A percentile compares a stretch with the other conserved stretches of the same genome.
Conservation (phyloP, 1,140 invertebrate species). For the Drosophila subobscura region DNA sequence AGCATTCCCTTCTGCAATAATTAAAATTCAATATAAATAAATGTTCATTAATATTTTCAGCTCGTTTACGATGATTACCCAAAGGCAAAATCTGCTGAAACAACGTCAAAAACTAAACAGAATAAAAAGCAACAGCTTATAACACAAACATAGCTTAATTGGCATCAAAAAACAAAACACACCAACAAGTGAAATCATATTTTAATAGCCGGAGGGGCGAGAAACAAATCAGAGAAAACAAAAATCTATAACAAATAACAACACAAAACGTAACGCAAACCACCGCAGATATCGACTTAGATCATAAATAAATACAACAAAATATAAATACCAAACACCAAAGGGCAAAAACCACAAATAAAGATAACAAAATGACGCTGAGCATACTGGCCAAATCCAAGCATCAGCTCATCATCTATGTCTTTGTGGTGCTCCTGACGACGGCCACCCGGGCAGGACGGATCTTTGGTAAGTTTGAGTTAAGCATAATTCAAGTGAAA, state of each 20-base stretch:
- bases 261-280: constrained; percentile 65
- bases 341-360: constrained; percentile 26
- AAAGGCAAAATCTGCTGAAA: constrained; percentile 39
- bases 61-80: constrained; percentile 56
- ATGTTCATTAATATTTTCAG: constrained; percentile 39
- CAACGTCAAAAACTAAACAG: constrained; percentile 7
- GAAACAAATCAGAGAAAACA: constrained; percentile 33
- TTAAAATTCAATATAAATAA: constrained; percentile 17
- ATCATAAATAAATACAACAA: constrained; percentile 27
- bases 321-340: constrained; percentile 20
- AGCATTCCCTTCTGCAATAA: neutral
- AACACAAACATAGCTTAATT: constrained; percentile 47
- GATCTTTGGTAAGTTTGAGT: constrained; percentile 72
- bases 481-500: constrained; percentile 3
- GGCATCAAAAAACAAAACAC: constrained; percentile 32
- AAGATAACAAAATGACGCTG: constrained; percentile 75
- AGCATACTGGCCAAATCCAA: constrained; percentile 76
- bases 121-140: constrained; percentile 15
- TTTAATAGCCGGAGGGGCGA: constrained; percentile 37
- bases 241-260: constrained; percentile 22
- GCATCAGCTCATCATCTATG: constrained; percentile 81
- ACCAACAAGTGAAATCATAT: constrained; percentile 18
- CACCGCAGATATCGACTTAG: constrained; percentile 76
- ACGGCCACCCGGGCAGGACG: constrained; percentile 69
- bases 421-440: constrained; percentile 65